A percentile compares a stretch with the other conserved stretches of the same genome.
phyloP scores from a whole-genome alignment of 2,113 vertebrate species.

The Regulus satrapa region DNA sequence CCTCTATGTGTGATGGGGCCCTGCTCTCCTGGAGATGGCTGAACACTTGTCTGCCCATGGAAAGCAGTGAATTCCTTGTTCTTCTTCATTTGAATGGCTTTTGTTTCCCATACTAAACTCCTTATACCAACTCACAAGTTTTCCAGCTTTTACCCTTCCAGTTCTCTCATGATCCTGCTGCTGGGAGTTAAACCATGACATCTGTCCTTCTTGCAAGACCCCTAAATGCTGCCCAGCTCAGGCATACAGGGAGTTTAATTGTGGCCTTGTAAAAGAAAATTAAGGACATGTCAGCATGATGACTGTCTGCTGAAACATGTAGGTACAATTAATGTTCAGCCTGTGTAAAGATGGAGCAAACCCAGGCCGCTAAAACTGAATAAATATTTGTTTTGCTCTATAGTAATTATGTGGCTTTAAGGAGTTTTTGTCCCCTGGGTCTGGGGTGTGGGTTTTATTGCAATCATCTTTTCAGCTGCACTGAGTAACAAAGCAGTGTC shows the following conservation, averaged over 20 bases:
- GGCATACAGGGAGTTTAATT: background rate
- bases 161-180: background rate
- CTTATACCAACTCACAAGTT: background rate
- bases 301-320: background rate
- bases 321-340: background rate
- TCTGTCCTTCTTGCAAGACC: background rate
- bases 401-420: background rate
- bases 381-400: background rate
- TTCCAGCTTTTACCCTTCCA: background rate
- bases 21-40: background rate
- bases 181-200: background rate
- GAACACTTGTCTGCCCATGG: background rate
- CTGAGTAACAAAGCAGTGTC: background rate
- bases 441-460: background rate
- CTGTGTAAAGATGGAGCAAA: background rate
- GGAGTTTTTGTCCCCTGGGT: background rate
- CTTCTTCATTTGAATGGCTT: background rate
- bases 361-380: background rate
- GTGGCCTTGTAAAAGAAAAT: conserved; percentile 9
- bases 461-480: background rate
- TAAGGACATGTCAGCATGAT: background rate
- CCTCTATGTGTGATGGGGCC: rapidly evolving
- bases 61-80: background rate
- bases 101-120: background rate
- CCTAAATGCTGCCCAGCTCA: background rate